Evolutionary conservation across 1,140 invertebrate species (phyloP).

Genomic region (Cryptotermes secundus): DNA sequence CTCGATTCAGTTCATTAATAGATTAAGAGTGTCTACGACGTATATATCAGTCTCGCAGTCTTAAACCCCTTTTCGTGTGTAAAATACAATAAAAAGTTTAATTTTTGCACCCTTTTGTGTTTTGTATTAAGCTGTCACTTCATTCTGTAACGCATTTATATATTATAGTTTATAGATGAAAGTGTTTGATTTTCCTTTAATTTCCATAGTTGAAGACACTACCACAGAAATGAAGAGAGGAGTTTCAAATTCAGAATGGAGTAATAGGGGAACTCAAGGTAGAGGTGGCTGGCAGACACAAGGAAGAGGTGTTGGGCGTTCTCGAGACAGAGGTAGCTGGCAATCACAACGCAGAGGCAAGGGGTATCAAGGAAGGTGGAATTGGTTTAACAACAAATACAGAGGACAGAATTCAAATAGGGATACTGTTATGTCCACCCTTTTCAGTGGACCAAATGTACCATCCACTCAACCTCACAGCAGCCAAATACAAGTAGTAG

Average conservation of each 20-base stretch:
- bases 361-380: not conserved
- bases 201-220: not conserved
- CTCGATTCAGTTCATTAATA: no score
- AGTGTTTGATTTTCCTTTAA: no score
- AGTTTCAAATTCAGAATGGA: not conserved
- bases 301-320: not conserved
- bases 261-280: not conserved
- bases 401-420: not conserved
- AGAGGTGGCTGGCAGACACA: not conserved
- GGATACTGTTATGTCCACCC: not conserved
- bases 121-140: no score
- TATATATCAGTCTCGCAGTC: no score
- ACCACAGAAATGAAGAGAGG: not conserved
- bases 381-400: not conserved
- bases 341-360: not conserved
- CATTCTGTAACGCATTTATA: no score
- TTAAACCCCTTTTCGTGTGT: no score
- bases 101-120: no score
- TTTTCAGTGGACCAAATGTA: not conserved
- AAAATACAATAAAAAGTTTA: no score
- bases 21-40: no score
- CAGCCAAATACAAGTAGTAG: conserved; percentile 19
- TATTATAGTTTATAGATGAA: no score
- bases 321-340: not conserved
- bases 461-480: not conserved